These are phyloP conservation scores for Enteromius fasciolatus DNA, from an alignment of 2,797 vertebrate species.

Conservation along the genomic window DNA sequence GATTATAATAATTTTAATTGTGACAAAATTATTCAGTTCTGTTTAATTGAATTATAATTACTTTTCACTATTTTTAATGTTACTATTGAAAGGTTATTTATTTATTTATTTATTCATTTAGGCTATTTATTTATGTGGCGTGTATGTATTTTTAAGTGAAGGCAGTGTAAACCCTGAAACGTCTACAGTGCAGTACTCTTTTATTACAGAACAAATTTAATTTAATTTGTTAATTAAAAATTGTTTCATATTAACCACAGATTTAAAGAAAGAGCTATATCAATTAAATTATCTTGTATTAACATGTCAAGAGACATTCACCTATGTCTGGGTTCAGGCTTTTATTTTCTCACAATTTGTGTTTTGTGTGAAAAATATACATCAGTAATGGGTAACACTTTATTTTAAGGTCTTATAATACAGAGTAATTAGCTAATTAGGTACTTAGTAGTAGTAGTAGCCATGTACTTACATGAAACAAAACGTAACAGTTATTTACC, in stretches of 20 bases:
- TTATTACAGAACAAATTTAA: background rate
- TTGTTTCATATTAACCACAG: background rate
- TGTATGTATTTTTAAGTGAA: background rate
- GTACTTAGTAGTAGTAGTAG: too few species aligned
- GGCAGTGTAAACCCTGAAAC: background rate
- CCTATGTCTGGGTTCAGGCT: background rate
- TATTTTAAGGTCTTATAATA: too few species aligned
- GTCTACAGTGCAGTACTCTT: background rate
- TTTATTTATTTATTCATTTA: background rate
- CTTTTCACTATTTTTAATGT: background rate
- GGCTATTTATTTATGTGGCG: background rate
- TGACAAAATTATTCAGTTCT: too few species aligned
- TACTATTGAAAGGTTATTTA: background rate
- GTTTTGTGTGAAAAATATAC: background rate
- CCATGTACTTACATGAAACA: too few species aligned
- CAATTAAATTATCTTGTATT: background rate
- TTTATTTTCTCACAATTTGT: background rate
- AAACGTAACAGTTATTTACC: too few species aligned
- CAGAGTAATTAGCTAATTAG: too few species aligned
- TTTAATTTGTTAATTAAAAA: background rate
- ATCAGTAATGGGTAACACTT: too few species aligned
- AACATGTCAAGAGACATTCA: background rate
- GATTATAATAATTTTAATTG: background rate
- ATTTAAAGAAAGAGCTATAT: background rate
- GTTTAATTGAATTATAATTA: background rate